Conservation (phyloP, 2,113 vertebrate species). For the Toxotes chatareus region DNA sequence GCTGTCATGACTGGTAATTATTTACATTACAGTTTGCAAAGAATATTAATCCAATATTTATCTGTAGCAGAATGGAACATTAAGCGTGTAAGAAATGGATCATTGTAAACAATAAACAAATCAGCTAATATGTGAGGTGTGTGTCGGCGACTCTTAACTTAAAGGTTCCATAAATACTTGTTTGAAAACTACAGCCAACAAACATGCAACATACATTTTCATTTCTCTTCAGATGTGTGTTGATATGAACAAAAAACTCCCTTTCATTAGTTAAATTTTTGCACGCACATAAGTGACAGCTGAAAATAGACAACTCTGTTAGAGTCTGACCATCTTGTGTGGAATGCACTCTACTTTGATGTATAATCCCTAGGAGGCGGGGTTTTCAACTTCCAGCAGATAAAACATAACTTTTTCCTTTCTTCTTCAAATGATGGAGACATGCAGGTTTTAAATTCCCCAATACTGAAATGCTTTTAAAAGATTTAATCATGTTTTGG, state of each 20-base stretch:
- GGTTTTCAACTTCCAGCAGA: too few species aligned
- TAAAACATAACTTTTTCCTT: too few species aligned
- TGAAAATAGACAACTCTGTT: conserved; percentile 16
- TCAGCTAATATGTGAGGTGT: not conserved
- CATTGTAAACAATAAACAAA: too few species aligned
- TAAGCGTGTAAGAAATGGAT: too few species aligned
- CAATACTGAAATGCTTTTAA: too few species aligned
- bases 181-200: conserved; percentile 27
- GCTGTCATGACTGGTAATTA: too few species aligned
- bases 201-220: conserved; percentile 16
- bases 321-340: conserved; percentile 1
- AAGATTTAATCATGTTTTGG: too few species aligned
- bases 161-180: conserved; percentile 6
- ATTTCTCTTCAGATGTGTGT: conserved; percentile 28
- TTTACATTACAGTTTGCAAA: too few species aligned
- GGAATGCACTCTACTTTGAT: conserved; percentile 41
- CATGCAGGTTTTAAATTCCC: too few species aligned
- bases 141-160: not conserved
- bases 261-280: conserved; percentile 8
- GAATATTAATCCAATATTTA: too few species aligned
- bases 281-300: conserved; percentile 40
- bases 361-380: not conserved
- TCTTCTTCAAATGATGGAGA: too few species aligned
- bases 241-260: conserved; percentile 39
- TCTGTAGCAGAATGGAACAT: too few species aligned